Percentiles rank a stretch among this genome's conserved stretches.
These are phyloP conservation scores for Chelonus insularis DNA, from an alignment of 1,140 invertebrate genomes.

Conservation along the genomic window DNA sequence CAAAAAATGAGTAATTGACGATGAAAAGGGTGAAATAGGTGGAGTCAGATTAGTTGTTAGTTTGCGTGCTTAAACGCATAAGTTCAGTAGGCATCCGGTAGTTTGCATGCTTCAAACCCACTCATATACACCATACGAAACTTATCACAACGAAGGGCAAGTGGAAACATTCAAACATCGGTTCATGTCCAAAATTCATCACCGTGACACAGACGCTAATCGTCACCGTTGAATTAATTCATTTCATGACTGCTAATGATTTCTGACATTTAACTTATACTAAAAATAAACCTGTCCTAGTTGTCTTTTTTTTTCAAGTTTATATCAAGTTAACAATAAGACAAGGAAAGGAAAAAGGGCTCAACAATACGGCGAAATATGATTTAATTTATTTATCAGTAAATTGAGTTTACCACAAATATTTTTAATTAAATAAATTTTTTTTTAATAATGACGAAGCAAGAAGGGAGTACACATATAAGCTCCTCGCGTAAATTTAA, in stretches of 20 bases:
- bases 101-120: conserved; percentile 46
- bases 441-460: too few species aligned
- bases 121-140: conserved; percentile 35
- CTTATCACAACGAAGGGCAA: neutral
- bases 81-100: conserved; percentile 46
- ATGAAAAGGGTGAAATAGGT: conserved; percentile 10
- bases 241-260: conserved; percentile 42
- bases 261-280: conserved; percentile 22
- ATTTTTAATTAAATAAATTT: too few species aligned
- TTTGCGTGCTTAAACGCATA: conserved; percentile 39
- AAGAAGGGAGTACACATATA: too few species aligned
- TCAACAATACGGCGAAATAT: too few species aligned
- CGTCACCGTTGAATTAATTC: conserved; percentile 48
- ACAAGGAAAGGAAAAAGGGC: too few species aligned
- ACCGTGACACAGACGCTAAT: conserved; percentile 40
- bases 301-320: too few species aligned
- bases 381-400: too few species aligned
- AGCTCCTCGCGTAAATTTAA: too few species aligned
- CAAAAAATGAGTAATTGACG: conserved; percentile 8
- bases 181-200: neutral
- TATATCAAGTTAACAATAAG: too few species aligned
- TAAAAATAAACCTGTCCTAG: too few species aligned
- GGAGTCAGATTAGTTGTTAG: conserved; percentile 25
- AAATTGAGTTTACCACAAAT: too few species aligned
- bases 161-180: conserved; percentile 8